Evolutionary conservation across 2,888 invertebrate species (phyloP).

Genomic region (Ypsolopha sequella): DNA sequence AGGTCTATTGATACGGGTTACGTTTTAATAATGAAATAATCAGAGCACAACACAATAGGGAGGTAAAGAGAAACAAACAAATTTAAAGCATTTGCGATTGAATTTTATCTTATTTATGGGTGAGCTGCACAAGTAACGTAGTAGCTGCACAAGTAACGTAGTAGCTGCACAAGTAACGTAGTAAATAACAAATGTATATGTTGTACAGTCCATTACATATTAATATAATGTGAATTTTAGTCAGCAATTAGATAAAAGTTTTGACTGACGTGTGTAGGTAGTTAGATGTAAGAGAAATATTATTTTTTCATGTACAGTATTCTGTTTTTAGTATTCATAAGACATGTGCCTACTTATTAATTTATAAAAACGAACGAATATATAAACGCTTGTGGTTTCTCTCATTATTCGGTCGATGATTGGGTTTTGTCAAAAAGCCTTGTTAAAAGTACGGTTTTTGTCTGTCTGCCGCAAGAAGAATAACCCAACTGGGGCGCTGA

Average conservation of each 20-base stretch:
- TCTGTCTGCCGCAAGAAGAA: too few relatives aligned
- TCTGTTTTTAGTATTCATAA: conserved; percentile 18
- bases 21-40: not conserved
- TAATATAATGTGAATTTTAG: conserved; percentile 14
- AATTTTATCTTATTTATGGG: conserved; percentile 7
- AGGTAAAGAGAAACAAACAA: too few relatives aligned
- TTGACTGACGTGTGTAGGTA: conserved; percentile 26
- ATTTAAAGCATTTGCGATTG: conserved; percentile 1
- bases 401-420: too few relatives aligned
- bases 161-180: conserved; percentile 12
- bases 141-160: conserved; percentile 12
- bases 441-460: too few relatives aligned
- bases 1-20: too few relatives aligned
- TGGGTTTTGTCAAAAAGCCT: too few relatives aligned
- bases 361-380: conserved; percentile 20
- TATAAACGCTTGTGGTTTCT: too few relatives aligned
- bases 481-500: too few relatives aligned
- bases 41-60: not conserved
- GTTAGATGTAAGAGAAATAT: conserved; percentile 17
- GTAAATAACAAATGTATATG: conserved; percentile 21
- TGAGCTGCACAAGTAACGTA: conserved; percentile 13
- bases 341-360: conserved; percentile 19
- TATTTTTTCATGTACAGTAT: conserved; percentile 42
- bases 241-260: conserved; percentile 14
- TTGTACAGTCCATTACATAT: conserved; percentile 23